Evolutionary conservation across 2,113 vertebrate species (phyloP).

Genomic region (Tyrannus savana): DNA sequence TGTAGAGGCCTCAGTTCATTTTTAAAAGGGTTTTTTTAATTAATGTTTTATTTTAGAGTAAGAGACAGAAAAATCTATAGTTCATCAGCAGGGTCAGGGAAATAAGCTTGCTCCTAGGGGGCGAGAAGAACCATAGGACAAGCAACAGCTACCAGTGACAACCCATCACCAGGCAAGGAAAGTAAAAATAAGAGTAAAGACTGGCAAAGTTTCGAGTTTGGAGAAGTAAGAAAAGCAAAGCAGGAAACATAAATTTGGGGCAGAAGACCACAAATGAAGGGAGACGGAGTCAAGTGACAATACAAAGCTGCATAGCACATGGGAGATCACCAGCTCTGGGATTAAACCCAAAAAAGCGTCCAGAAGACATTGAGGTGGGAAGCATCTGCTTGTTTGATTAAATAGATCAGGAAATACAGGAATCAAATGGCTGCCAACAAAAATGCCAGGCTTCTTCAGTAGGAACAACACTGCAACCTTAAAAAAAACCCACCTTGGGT

Average conservation of each 20-base stretch:
- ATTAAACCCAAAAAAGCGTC: neutral
- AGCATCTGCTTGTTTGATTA: neutral
- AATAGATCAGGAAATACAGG: neutral
- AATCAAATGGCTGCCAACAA: neutral
- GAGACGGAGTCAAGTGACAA: neutral
- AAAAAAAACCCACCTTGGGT: neutral
- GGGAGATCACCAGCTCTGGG: neutral
- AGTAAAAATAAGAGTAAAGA: neutral
- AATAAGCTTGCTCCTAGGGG: neutral
- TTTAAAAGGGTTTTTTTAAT: neutral
- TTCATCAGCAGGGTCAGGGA: neutral
- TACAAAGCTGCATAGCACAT: fast-evolving
- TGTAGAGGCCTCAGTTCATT: neutral
- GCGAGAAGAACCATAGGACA: neutral
- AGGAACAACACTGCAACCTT: neutral
- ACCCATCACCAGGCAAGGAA: neutral
- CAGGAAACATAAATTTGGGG: neutral
- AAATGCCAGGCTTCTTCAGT: neutral
- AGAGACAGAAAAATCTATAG: neutral
- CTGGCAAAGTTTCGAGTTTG: neutral
- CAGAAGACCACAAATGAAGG: neutral
- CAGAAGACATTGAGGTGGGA: neutral
- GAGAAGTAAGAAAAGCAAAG: neutral
- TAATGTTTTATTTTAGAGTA: neutral
- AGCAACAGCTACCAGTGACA: neutral